These are phyloP conservation scores for Lynx canadensis DNA, from an alignment of 2,113 vertebrate species.

Conservation along the genomic window DNA sequence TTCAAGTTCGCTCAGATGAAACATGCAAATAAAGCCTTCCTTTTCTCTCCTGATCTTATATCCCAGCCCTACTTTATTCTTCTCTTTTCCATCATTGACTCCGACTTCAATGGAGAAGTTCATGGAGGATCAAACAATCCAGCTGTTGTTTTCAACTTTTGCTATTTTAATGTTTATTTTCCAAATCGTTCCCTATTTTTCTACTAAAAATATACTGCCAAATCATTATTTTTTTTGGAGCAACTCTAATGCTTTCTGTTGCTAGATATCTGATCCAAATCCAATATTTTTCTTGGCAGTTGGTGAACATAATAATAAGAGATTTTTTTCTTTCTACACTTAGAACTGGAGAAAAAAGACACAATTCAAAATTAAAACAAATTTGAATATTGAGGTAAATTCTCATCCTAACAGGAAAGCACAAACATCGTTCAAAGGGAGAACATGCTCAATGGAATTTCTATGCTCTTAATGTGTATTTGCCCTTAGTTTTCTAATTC, in stretches of 20 bases:
- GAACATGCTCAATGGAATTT: not conserved
- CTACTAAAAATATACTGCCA: constrained; percentile 76
- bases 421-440: not conserved
- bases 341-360: not conserved
- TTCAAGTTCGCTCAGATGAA: constrained; percentile 69
- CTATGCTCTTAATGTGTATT: not conserved
- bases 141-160: constrained; percentile 76
- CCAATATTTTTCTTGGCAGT: constrained; percentile 76
- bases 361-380: constrained; percentile 50
- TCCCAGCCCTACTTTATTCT: constrained; percentile 49
- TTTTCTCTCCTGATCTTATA: constrained; percentile 56
- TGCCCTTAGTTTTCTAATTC: not conserved
- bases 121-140: constrained; percentile 71
- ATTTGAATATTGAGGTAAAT: constrained; percentile 18
- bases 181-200: constrained; percentile 68
- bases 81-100: constrained; percentile 62
- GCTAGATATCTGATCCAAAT: constrained; percentile 70
- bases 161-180: constrained; percentile 75
- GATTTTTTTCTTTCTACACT: constrained; percentile 17
- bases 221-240: constrained; percentile 76
- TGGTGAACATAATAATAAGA: constrained; percentile 76
- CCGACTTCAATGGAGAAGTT: constrained; percentile 60
- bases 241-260: constrained; percentile 73
- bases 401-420: not conserved
- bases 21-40: constrained; percentile 69